A percentile compares a stretch with the other conserved stretches of the same genome.
Conservation (phyloP, 2,888 invertebrate genomes). For the Agriopis leucophaearia region DNA sequence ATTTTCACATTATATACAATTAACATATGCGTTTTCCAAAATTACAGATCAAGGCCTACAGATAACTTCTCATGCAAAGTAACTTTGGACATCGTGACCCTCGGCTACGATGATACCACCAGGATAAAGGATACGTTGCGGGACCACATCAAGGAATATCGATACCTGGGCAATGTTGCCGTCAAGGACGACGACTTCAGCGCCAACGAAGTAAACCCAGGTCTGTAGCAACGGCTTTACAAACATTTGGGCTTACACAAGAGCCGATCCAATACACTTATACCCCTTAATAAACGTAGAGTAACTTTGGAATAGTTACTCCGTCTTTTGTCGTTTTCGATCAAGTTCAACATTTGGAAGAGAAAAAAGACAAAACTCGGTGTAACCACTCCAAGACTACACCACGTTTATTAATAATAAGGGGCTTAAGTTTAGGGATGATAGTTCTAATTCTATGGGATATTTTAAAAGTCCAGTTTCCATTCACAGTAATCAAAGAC, state of each 20-base stretch:
- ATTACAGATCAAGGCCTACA: conserved; percentile 80
- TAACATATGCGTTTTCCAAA: neutral
- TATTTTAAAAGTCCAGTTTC: neutral
- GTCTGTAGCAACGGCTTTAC: conserved; percentile 49
- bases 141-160: conserved; percentile 84
- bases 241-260: neutral
- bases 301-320: no score
- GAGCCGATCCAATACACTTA: neutral
- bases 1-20: neutral
- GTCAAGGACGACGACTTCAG: conserved; percentile 88
- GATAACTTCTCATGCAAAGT: conserved; percentile 88
- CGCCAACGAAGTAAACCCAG: conserved; percentile 71
- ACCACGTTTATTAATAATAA: no score
- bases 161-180: conserved; percentile 82
- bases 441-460: neutral
- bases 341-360: no score
- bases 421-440: neutral
- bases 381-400: no score
- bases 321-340: no score
- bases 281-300: no score
- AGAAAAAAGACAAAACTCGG: no score
- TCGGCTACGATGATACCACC: conserved; percentile 84
- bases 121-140: conserved; percentile 82
- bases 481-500: no score
- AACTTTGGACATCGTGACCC: conserved; percentile 89